These are phyloP conservation scores for Cepaea nemoralis DNA, from an alignment of 1,140 invertebrate genomes.

Conservation along the genomic window DNA sequence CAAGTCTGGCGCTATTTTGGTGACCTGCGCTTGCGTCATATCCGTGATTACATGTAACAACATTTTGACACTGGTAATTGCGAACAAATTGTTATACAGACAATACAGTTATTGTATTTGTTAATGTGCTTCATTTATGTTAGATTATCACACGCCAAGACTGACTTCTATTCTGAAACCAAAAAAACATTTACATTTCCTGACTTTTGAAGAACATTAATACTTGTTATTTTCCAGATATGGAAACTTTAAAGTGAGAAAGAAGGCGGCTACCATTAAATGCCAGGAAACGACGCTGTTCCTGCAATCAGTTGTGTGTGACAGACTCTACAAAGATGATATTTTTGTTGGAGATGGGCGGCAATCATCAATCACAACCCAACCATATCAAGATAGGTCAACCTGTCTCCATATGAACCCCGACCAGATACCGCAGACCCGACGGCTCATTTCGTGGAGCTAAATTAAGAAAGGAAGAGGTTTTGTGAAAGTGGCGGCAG, in stretches of 20 bases:
- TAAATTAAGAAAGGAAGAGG: not conserved
- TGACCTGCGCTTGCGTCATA: not conserved
- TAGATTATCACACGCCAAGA: not conserved
- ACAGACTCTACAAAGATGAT: not conserved
- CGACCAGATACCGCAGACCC: not conserved
- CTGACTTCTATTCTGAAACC: slow-evolving; percentile 1
- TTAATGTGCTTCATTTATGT: not conserved
- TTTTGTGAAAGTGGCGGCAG: not conserved
- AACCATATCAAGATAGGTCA: not conserved
- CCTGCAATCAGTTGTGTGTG: not conserved
- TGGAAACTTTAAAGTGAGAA: not conserved
- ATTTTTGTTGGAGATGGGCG: not conserved
- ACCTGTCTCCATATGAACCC: not conserved
- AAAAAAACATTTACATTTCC: not conserved
- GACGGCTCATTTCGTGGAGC: not conserved
- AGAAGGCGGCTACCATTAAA: not conserved
- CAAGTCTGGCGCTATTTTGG: not conserved
- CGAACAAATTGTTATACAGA: not conserved
- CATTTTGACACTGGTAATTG: not conserved
- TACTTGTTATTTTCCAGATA: not conserved
- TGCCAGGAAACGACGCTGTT: not conserved
- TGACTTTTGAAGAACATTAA: not conserved
- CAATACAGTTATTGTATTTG: not conserved
- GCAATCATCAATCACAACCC: not conserved
- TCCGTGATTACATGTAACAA: not conserved